These are phyloP conservation scores for Cephalopachus bancanus DNA, from an alignment of 2,797 vertebrate species.

Conservation along the genomic window DNA sequence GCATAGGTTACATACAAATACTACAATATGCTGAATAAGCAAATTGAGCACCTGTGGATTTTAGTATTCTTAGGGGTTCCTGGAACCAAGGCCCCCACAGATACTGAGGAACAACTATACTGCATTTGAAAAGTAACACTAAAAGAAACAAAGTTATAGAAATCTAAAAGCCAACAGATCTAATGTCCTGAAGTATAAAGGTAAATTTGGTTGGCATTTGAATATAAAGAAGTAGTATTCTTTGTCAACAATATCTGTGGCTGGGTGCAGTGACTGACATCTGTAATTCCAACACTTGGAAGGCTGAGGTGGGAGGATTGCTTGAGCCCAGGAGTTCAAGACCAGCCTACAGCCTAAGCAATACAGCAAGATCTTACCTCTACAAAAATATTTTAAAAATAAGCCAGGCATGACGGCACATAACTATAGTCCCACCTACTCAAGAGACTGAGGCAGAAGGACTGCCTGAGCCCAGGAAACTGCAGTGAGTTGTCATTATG, in stretches of 20 bases:
- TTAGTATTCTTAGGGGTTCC: neutral
- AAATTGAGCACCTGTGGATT: neutral
- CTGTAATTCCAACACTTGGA: too few relatives aligned
- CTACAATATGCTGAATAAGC: neutral
- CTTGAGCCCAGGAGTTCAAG: too few relatives aligned
- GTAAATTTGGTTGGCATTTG: constrained; percentile 40
- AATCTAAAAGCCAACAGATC: constrained; percentile 16
- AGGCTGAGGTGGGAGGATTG: too few relatives aligned
- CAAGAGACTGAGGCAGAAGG: too few relatives aligned
- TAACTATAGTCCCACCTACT: too few relatives aligned
- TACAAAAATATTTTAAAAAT: too few relatives aligned
- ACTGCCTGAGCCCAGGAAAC: too few relatives aligned
- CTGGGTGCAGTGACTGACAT: too few relatives aligned
- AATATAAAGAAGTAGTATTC: constrained; percentile 13
- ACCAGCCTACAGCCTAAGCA: too few relatives aligned
- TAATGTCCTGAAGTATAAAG: neutral
- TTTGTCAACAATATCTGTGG: constrained; percentile 31
- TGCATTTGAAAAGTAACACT: neutral
- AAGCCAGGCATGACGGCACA: too few relatives aligned
- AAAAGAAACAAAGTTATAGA: constrained; percentile 11
- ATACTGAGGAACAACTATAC: neutral
- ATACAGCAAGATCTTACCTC: too few relatives aligned
- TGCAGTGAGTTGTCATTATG: too few relatives aligned
- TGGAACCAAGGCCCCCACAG: neutral
- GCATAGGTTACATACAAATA: neutral